phyloP scores from a whole-genome alignment of 2,113 vertebrate species.

The Cyanistes caeruleus region DNA sequence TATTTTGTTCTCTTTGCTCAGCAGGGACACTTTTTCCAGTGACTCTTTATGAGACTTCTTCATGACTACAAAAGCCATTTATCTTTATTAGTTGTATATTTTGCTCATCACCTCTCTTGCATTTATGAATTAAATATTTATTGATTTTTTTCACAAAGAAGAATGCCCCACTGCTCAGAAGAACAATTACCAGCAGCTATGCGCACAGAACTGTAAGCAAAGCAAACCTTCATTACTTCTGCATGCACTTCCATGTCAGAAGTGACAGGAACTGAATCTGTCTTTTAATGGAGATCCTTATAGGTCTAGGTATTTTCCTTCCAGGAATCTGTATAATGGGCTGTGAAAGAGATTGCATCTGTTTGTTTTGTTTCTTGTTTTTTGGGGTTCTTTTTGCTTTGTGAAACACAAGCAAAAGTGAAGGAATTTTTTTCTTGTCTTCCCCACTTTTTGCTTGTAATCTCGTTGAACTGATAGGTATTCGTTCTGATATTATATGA shows the following conservation, averaged over 20 bases:
- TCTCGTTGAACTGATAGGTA: fast-evolving
- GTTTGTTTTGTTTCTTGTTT: neutral
- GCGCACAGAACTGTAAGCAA: neutral
- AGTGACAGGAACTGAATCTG: neutral
- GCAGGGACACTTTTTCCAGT: conserved; percentile 18
- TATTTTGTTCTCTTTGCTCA: conserved; percentile 42
- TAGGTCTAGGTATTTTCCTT: neutral
- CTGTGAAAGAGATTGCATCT: neutral
- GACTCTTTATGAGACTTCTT: conserved; percentile 33
- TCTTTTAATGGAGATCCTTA: neutral
- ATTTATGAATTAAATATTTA: conserved; percentile 61
- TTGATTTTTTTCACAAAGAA: conserved; percentile 33
- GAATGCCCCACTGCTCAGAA: conserved; percentile 3
- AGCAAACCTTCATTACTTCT: neutral
- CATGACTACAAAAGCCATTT: neutral
- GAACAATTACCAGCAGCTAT: neutral
- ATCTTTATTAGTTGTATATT: conserved; percentile 55
- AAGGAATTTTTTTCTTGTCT: neutral
- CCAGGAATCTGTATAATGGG: neutral
- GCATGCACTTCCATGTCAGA: neutral
- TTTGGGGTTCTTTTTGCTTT: neutral
- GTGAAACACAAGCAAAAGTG: neutral
- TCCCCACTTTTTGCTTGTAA: neutral
- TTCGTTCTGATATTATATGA: neutral
- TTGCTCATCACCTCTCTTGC: conserved; percentile 24